Evolutionary conservation across 2,888 invertebrate species (phyloP).

Genomic region (Drosophila imparisetae): DNA sequence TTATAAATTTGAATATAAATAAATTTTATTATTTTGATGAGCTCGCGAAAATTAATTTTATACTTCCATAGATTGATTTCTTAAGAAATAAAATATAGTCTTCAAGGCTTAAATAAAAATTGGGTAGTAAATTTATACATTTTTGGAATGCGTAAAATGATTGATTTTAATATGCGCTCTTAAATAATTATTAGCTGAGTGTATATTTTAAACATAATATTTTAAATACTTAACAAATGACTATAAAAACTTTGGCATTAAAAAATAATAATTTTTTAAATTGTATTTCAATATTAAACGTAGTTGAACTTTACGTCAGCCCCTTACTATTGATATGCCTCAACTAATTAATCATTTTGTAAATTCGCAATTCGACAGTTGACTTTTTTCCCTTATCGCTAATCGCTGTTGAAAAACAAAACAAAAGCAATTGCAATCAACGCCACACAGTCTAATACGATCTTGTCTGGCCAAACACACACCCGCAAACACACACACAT

Average conservation of each 20-base stretch:
- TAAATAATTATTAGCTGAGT: not conserved
- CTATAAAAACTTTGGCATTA: not conserved
- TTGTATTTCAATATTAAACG: not conserved
- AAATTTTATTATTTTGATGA: not conserved
- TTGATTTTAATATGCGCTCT: not conserved
- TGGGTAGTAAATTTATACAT: not conserved
- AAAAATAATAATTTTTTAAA: not conserved
- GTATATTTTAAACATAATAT: not conserved
- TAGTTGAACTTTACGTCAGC: not conserved
- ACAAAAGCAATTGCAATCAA: conserved; percentile 25
- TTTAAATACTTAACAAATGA: not conserved
- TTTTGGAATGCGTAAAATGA: not conserved
- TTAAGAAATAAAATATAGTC: not conserved
- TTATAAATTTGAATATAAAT: not conserved
- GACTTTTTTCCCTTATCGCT: conserved; percentile 1
- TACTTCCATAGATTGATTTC: not conserved
- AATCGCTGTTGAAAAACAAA: conserved; percentile 26
- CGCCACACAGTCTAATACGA: conserved; percentile 55
- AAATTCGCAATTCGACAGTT: not conserved
- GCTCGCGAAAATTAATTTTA: not conserved
- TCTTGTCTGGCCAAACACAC: conserved; percentile 44
- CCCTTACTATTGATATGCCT: not conserved
- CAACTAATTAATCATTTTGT: conserved; percentile 4
- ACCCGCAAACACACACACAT: conserved; percentile 2
- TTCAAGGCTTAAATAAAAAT: not conserved